Conservation (phyloP, 2,797 vertebrate genomes). For the Pristis pectinata region DNA sequence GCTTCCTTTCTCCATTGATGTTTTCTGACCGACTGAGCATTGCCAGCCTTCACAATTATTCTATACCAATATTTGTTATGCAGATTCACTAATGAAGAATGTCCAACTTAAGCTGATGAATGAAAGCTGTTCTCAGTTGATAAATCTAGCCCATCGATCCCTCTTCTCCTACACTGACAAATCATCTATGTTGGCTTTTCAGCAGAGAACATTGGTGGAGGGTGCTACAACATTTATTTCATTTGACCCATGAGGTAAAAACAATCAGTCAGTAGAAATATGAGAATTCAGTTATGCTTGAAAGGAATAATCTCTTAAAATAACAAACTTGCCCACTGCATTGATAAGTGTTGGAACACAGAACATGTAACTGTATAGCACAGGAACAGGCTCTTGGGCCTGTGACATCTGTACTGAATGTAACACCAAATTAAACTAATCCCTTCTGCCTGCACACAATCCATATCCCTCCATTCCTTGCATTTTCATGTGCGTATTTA, state of each 20-base stretch:
- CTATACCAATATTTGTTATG: neutral
- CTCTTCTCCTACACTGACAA: too few species aligned
- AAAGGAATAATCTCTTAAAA: neutral
- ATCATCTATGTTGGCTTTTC: neutral
- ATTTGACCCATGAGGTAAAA: neutral
- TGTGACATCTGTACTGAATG: too few species aligned
- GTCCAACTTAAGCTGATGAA: neutral
- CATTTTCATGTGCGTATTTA: too few species aligned
- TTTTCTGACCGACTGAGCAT: too few species aligned
- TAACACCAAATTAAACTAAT: too few species aligned
- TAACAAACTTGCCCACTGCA: neutral
- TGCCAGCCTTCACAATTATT: too few species aligned
- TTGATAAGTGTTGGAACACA: neutral
- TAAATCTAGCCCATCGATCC: neutral
- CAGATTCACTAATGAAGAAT: neutral
- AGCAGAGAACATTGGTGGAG: neutral
- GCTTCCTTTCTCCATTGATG: too few species aligned
- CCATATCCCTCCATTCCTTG: too few species aligned
- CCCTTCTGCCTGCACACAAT: too few species aligned
- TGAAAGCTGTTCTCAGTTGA: neutral
- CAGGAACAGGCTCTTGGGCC: too few species aligned
- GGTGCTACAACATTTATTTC: neutral
- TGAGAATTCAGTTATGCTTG: neutral
- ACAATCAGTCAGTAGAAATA: neutral
- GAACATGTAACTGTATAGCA: too few species aligned